Evolutionary conservation across 2,888 invertebrate species (phyloP).

Genomic region (Oxystoma pomonae): DNA sequence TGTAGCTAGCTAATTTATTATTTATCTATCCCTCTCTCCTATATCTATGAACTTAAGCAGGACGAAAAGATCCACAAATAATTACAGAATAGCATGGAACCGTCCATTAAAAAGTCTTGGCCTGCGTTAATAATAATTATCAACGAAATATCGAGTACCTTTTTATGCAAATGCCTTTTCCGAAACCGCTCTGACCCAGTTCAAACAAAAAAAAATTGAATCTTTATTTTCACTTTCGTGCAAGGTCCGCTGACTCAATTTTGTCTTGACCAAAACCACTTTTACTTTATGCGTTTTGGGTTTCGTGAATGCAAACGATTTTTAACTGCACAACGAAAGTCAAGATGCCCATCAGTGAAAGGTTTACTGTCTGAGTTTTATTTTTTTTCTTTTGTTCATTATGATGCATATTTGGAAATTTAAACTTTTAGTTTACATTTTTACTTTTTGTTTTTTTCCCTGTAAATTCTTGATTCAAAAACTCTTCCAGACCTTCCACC

Average conservation of each 20-base stretch:
- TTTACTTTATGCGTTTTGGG: conserved; percentile 1
- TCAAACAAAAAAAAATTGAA: background rate
- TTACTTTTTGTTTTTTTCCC: too few species aligned
- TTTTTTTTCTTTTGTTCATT: too few species aligned
- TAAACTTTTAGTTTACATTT: too few species aligned
- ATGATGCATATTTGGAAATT: too few species aligned
- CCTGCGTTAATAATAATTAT: background rate
- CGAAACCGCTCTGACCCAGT: background rate
- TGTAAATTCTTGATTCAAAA: too few species aligned
- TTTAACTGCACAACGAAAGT: background rate
- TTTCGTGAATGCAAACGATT: background rate
- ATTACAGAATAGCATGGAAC: background rate
- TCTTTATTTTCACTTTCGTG: background rate
- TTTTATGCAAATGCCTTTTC: background rate
- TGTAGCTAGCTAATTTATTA: too few species aligned
- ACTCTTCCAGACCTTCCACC: too few species aligned
- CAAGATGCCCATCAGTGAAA: background rate
- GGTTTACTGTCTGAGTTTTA: too few species aligned
- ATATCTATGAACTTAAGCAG: too few species aligned
- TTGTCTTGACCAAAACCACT: conserved; percentile 1
- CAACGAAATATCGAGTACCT: background rate
- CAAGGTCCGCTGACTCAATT: conserved; percentile 2
- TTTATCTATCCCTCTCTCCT: too few species aligned
- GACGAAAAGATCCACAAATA: too few species aligned
- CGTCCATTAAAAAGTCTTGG: background rate